Evolutionary conservation across 1,140 invertebrate species (phyloP).

Genomic region (Acromyrmex charruanus): DNA sequence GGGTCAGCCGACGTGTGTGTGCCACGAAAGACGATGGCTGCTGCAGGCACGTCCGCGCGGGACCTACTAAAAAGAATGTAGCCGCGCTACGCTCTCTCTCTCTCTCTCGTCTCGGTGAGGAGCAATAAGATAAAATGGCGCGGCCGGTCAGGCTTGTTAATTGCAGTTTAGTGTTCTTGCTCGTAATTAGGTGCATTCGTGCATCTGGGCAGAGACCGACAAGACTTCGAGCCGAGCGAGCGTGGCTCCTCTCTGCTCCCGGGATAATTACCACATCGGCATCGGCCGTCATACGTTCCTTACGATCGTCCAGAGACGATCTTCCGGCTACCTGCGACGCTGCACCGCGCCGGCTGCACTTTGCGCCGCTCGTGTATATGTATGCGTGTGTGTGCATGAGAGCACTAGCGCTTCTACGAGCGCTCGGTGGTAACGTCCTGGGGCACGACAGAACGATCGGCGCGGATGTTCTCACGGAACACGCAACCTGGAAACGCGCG

Average conservation of each 20-base stretch:
- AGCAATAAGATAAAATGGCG: slow-evolving; percentile 80
- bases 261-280: slow-evolving; percentile 83
- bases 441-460: slow-evolving; percentile 32
- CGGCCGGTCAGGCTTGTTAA: slow-evolving; percentile 81
- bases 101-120: slow-evolving; percentile 3
- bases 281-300: slow-evolving; percentile 80
- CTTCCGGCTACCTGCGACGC: slow-evolving; percentile 61
- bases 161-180: slow-evolving; percentile 85
- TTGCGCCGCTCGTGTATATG: slow-evolving; percentile 10
- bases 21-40: slow-evolving; percentile 40
- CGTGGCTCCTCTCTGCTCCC: slow-evolving; percentile 59
- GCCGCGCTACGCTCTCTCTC: slow-evolving; percentile 17
- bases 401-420: neutral
- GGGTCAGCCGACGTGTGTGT: slow-evolving; percentile 50
- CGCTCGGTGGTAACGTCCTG: slow-evolving; percentile 2
- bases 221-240: neutral
- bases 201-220: slow-evolving; percentile 79
- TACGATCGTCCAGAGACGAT: slow-evolving; percentile 39
- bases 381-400: neutral
- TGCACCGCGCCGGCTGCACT: slow-evolving; percentile 56
- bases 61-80: slow-evolving; percentile 62
- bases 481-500: slow-evolving; percentile 62
- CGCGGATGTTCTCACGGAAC: slow-evolving; percentile 58
- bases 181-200: slow-evolving; percentile 84
- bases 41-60: slow-evolving; percentile 45